phyloP scores from a whole-genome alignment of 1,140 invertebrate species.

The Orius insidiosus region DNA sequence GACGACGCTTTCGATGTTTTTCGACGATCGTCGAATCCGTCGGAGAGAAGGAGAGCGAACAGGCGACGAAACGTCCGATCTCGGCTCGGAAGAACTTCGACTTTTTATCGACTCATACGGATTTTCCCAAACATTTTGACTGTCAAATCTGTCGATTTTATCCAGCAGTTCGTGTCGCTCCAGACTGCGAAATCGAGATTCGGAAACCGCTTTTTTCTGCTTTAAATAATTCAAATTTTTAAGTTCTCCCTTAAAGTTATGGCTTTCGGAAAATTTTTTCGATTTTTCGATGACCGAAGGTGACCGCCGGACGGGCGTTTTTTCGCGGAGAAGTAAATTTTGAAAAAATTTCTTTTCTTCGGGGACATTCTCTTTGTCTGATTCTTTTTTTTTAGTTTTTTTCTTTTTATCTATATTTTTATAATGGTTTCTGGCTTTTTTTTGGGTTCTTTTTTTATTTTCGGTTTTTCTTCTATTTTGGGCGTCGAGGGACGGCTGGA shows the following conservation, averaged over 20 bases:
- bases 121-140: slow-evolving; percentile 23
- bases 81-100: slow-evolving; percentile 31
- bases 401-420: slow-evolving; percentile 21
- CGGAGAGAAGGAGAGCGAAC: slow-evolving; percentile 44
- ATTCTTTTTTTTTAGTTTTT: slow-evolving; percentile 22
- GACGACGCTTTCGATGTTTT: slow-evolving; percentile 23
- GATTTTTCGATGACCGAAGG: slow-evolving; percentile 42
- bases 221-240: slow-evolving; percentile 44
- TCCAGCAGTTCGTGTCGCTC: slow-evolving; percentile 31
- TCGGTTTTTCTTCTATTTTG: slow-evolving; percentile 7
- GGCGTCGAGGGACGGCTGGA: slow-evolving; percentile 6
- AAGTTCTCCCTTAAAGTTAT: slow-evolving; percentile 28
- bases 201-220: slow-evolving; percentile 47
- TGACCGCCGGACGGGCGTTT: slow-evolving; percentile 25
- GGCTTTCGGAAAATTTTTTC: slow-evolving; percentile 29
- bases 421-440: slow-evolving; percentile 17
- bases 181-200: slow-evolving; percentile 49
- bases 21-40: slow-evolving; percentile 35
- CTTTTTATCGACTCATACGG: slow-evolving; percentile 24
- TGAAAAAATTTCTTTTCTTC: slow-evolving; percentile 43
- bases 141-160: slow-evolving; percentile 27
- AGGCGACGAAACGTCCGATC: slow-evolving; percentile 27
- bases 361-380: slow-evolving; percentile 20
- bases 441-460: slow-evolving; percentile 18
- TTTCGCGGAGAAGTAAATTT: slow-evolving; percentile 37